Percentiles rank a stretch among this genome's conserved stretches.
These are phyloP conservation scores for Boulengeromyrus knoepffleri DNA, from an alignment of 2,113 vertebrate species.

Conservation along the genomic window DNA sequence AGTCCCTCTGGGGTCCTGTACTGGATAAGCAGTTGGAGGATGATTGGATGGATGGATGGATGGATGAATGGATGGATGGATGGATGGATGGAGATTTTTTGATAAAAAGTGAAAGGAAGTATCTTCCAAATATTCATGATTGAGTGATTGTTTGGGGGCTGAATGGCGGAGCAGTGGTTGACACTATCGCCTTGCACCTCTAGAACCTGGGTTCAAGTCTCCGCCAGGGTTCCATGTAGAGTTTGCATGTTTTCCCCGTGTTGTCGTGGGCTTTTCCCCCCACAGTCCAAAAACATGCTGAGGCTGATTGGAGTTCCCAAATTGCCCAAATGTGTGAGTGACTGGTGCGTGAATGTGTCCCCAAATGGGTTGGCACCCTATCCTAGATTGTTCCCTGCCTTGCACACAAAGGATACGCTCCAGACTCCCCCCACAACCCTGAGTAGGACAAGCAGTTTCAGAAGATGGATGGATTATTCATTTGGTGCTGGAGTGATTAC, in stretches of 20 bases:
- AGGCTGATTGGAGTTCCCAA: background rate
- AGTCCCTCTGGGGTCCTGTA: background rate
- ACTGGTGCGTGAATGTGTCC: no score
- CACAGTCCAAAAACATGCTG: background rate
- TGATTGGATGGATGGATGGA: background rate
- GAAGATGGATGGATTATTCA: background rate
- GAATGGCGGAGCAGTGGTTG: background rate
- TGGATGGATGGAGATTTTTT: background rate
- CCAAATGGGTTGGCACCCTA: background rate
- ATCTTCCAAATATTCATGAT: background rate
- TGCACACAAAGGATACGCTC: background rate
- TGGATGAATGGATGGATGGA: background rate
- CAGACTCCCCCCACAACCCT: background rate
- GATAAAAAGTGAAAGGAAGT: background rate
- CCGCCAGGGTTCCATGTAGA: background rate
- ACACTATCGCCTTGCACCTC: background rate
- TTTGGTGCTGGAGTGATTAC: background rate
- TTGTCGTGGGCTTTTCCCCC: background rate
- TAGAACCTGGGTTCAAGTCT: background rate
- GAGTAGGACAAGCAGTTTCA: background rate
- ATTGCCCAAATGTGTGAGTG: background rate
- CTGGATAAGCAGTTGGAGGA: background rate
- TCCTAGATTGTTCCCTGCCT: background rate
- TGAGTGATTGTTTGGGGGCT: background rate
- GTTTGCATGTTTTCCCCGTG: background rate